Conservation (phyloP, 35 echinoderm and acorn worm genomes). For the Apostichopus californicus region DNA sequence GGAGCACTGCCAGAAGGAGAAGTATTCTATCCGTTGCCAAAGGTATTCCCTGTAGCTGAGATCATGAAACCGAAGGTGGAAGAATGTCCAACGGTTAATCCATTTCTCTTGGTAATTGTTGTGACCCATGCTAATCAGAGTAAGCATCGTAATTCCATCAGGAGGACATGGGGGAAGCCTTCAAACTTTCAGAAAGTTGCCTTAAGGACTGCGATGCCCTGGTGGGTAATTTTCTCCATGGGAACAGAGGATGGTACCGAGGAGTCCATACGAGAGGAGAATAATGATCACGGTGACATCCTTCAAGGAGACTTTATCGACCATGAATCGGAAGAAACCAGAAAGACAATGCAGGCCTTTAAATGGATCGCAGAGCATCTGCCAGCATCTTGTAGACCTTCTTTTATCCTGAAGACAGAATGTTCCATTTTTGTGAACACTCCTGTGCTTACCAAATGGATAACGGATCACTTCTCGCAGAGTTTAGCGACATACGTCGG, state of each 20-base stretch:
- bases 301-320: conserved; percentile 89
- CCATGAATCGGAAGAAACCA: conserved; percentile 66
- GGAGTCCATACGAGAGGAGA: conserved; percentile 27
- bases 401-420: conserved; percentile 67
- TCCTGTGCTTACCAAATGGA: conserved; percentile 68
- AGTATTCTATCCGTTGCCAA: conserved; percentile 58
- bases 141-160: conserved; percentile 54
- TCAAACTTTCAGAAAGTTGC: conserved; percentile 21
- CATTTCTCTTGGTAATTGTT: conserved; percentile 69
- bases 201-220: conserved; percentile 42
- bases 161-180: conserved; percentile 73
- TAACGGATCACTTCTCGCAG: conserved; percentile 31
- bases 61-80: conserved; percentile 44
- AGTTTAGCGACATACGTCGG: conserved; percentile 63
- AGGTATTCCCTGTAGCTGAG: conserved; percentile 77
- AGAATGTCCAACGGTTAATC: conserved; percentile 31
- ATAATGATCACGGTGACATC: conserved; percentile 57
- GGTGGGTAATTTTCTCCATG: conserved; percentile 77
- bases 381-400: conserved; percentile 48
- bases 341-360: conserved; percentile 76
- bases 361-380: conserved; percentile 67
- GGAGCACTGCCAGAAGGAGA: conserved; percentile 22
- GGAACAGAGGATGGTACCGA: conserved; percentile 37
- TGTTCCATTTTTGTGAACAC: conserved; percentile 75
- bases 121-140: conserved; percentile 31